Evolutionary conservation across 2,888 invertebrate species (phyloP).

Genomic region (Hirtodrosophila alboralis): DNA sequence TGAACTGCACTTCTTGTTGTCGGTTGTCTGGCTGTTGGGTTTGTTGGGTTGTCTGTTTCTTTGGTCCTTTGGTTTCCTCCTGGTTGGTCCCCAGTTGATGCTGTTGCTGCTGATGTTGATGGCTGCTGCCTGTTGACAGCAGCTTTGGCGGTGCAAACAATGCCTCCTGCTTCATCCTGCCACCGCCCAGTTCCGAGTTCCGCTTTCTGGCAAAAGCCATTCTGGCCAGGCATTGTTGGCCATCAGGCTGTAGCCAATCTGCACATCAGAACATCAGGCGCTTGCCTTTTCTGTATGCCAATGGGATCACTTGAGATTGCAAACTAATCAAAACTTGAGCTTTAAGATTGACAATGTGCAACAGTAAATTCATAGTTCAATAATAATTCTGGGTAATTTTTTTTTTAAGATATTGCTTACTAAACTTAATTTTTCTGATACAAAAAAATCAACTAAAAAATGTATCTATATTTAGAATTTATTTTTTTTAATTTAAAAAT

Average conservation of each 20-base stretch:
- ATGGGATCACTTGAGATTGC: constrained; percentile 38
- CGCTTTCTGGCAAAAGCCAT: neutral
- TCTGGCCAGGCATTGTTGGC: constrained; percentile 29
- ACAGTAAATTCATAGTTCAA: neutral
- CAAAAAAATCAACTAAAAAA: too few species aligned
- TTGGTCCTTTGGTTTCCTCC: constrained; percentile 3
- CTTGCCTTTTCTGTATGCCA: constrained; percentile 30
- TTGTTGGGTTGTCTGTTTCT: too few species aligned
- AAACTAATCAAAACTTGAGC: constrained; percentile 48
- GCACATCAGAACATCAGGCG: constrained; percentile 30
- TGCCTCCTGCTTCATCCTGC: neutral
- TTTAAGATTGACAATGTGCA: constrained; percentile 10
- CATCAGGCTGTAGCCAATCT: constrained; percentile 46
- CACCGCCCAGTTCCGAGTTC: neutral
- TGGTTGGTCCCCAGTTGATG: constrained; percentile 26
- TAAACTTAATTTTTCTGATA: too few species aligned
- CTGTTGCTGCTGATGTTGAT: constrained; percentile 38
- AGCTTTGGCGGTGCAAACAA: constrained; percentile 52
- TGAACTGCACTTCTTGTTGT: constrained; percentile 50
- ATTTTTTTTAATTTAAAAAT: too few species aligned
- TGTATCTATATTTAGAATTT: too few species aligned
- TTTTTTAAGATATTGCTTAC: too few species aligned
- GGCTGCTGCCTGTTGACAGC: constrained; percentile 56
- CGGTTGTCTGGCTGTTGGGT: constrained; percentile 11
- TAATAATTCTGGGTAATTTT: too few species aligned